Conservation (phyloP, 2,888 invertebrate species). For the Allolobophora icterica region DNA sequence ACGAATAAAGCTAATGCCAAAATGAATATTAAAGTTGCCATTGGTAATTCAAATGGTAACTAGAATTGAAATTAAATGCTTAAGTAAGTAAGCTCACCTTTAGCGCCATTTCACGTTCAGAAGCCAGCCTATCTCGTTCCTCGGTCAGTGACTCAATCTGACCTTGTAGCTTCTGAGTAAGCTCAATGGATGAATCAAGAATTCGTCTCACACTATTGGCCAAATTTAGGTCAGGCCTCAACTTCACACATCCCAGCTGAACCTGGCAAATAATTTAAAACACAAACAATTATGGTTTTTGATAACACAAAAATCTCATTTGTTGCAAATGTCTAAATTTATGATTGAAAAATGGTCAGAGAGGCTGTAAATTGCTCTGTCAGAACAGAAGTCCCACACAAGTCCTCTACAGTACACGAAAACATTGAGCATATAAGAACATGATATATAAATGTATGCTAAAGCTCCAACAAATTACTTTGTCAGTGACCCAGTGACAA, state of each 20-base stretch:
- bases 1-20: not conserved
- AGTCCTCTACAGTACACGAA: no score
- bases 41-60: not conserved
- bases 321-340: not conserved
- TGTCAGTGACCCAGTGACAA: no score
- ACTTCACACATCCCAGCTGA: conserved; percentile 22
- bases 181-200: conserved; percentile 22
- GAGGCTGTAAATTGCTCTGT: not conserved
- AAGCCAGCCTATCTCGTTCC: conserved; percentile 18
- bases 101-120: not conserved
- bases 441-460: no score
- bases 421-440: no score
- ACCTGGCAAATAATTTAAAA: not conserved
- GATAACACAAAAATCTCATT: not conserved
- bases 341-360: not conserved
- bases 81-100: not conserved
- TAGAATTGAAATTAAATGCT: not conserved
- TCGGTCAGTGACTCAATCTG: not conserved
- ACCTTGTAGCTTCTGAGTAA: not conserved
- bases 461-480: no score
- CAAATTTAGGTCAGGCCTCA: not conserved
- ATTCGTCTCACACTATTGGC: not conserved
- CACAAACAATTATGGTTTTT: not conserved
- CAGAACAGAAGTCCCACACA: not conserved
- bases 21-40: not conserved